These are phyloP conservation scores for Aeoliscus strigatus DNA, from an alignment of 2,797 vertebrate genomes.

Conservation along the genomic window DNA sequence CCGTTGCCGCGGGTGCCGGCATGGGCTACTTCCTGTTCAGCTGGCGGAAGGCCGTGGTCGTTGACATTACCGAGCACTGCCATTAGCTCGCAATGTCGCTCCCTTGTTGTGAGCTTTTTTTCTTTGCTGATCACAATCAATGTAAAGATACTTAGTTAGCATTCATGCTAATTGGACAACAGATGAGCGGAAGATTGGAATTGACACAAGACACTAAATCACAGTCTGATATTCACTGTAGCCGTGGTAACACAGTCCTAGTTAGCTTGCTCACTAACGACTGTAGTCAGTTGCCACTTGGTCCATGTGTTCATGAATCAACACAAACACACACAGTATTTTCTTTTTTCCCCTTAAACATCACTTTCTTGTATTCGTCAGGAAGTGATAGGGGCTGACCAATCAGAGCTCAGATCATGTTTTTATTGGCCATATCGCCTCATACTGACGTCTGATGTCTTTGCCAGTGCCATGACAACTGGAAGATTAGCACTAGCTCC, in stretches of 20 bases:
- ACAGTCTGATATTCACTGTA: no score
- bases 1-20: slow-evolving; percentile 86
- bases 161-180: not conserved
- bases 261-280: slow-evolving; percentile 13
- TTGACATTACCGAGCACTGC: slow-evolving; percentile 97
- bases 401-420: slow-evolving; percentile 20
- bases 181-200: not conserved
- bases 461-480: slow-evolving; percentile 30
- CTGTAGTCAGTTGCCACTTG: no score
- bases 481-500: slow-evolving; percentile 1
- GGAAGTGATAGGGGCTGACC: slow-evolving; percentile 1
- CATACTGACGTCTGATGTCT: not conserved
- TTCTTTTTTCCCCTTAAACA: not conserved
- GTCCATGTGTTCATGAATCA: no score
- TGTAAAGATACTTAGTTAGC: slow-evolving; percentile 3
- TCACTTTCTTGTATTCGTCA: not conserved
- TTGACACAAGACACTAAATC: no score
- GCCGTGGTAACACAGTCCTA: slow-evolving; percentile 12
- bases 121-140: slow-evolving; percentile 25
- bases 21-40: slow-evolving; percentile 96
- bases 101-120: not conserved
- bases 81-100: slow-evolving; percentile 67
- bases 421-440: no score
- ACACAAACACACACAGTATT: not conserved
- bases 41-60: slow-evolving; percentile 95